A percentile compares a stretch with the other conserved stretches of the same genome.
These are phyloP conservation scores for Etheostoma perlongum DNA, from an alignment of 2,797 vertebrate species.

Conservation along the genomic window DNA sequence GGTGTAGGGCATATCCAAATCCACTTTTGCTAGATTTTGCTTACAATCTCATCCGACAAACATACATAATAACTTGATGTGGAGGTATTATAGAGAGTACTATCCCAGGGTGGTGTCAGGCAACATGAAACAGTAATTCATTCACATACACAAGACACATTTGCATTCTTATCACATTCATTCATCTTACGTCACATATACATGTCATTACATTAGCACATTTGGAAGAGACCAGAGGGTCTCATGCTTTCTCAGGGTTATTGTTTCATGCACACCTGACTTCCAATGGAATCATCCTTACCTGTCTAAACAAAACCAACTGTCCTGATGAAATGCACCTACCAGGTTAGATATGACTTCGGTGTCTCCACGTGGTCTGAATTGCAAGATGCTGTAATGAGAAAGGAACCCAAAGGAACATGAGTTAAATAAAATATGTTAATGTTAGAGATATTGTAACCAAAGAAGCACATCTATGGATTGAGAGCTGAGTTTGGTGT, in stretches of 20 bases:
- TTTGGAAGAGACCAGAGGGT: neutral
- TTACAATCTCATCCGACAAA: too few relatives aligned
- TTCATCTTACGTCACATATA: too few relatives aligned
- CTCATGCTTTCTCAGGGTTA: neutral
- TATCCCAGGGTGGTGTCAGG: too few relatives aligned
- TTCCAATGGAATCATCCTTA: neutral
- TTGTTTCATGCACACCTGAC: slow-evolving; percentile 8
- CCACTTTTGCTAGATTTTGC: too few relatives aligned
- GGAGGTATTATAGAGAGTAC: too few relatives aligned
- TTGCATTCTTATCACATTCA: too few relatives aligned
- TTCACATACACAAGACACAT: too few relatives aligned
- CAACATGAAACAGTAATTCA: too few relatives aligned
- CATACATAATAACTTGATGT: too few relatives aligned
- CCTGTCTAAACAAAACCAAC: neutral
- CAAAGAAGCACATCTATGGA: slow-evolving; percentile 12
- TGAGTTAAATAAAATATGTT: neutral
- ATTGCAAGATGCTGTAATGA: neutral
- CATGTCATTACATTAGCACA: too few relatives aligned
- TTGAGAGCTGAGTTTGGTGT: slow-evolving; percentile 17
- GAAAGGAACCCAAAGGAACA: neutral
- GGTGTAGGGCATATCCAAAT: too few relatives aligned
- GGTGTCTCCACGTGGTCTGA: neutral
- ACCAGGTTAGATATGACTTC: neutral
- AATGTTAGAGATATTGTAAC: slow-evolving; percentile 7
- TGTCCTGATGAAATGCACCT: neutral